Conservation (phyloP, 2,888 invertebrate species). For the Allacma fusca region DNA sequence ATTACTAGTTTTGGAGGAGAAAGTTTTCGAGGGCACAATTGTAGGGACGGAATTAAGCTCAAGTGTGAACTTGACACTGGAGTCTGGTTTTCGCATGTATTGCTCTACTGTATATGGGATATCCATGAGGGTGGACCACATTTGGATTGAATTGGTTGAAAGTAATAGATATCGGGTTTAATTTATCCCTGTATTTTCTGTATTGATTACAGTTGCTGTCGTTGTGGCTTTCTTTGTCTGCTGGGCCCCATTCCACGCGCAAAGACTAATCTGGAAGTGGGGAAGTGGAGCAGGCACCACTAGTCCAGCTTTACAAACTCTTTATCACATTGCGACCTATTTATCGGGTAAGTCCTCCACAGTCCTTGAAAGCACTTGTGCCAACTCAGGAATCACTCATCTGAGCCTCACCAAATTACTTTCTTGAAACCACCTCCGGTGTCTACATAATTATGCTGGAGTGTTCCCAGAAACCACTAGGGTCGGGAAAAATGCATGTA, state of each 20-base stretch:
- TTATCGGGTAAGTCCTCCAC: conserved; percentile 71
- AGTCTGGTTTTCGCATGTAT: too few species aligned
- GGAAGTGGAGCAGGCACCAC: conserved; percentile 55
- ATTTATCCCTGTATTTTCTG: not conserved
- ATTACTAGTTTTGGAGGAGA: too few species aligned
- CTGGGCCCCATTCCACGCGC: conserved; percentile 92
- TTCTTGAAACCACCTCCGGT: too few species aligned
- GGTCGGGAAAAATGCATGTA: not conserved
- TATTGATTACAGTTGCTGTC: conserved; percentile 65
- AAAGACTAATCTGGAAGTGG: conserved; percentile 83
- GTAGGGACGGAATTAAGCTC: too few species aligned
- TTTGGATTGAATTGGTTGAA: not conserved
- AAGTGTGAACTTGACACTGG: too few species aligned
- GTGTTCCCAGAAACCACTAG: not conserved
- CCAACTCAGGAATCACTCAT: too few species aligned
- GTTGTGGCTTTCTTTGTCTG: conserved; percentile 85
- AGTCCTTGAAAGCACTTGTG: not conserved
- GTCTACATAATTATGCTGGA: too few species aligned
- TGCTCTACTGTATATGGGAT: too few species aligned
- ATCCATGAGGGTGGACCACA: too few species aligned
- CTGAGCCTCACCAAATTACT: too few species aligned
- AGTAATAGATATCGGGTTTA: not conserved
- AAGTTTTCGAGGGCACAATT: too few species aligned
- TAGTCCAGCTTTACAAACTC: conserved; percentile 71
- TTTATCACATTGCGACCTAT: conserved; percentile 79